These are phyloP conservation scores for Papilio polyxenes DNA, from an alignment of 1,140 invertebrate genomes.

Conservation along the genomic window DNA sequence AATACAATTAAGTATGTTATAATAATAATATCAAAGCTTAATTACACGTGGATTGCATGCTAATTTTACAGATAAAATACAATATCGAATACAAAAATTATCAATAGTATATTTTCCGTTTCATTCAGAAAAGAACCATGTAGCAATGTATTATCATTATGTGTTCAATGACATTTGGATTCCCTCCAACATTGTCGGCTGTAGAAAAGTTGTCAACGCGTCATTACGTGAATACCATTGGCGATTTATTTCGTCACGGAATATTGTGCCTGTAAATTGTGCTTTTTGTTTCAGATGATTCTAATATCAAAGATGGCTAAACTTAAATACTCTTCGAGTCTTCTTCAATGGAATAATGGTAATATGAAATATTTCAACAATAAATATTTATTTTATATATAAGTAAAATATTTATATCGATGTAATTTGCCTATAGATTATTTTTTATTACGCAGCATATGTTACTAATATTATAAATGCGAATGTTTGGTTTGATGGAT, in stretches of 20 bases:
- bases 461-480: too few species aligned
- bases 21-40: too few species aligned
- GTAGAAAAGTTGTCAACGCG: conserved; percentile 29
- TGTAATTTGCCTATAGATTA: too few species aligned
- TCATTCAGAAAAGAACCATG: background rate
- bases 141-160: conserved; percentile 13
- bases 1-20: too few species aligned
- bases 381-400: too few species aligned
- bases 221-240: conserved; percentile 27
- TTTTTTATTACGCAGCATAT: too few species aligned
- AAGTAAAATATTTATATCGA: too few species aligned
- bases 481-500: too few species aligned
- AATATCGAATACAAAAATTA: background rate
- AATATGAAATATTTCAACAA: background rate
- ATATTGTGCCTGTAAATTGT: conserved; percentile 22
- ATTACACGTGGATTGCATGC: too few species aligned
- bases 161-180: conserved; percentile 33
- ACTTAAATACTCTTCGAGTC: background rate
- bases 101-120: background rate
- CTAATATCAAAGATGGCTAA: background rate
- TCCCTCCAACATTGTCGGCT: background rate
- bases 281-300: conserved; percentile 17
- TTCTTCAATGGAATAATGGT: background rate
- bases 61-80: too few species aligned
- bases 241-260: conserved; percentile 32